phyloP scores from a whole-genome alignment of 2,888 invertebrate genomes.

The Elgonia sp. region DNA sequence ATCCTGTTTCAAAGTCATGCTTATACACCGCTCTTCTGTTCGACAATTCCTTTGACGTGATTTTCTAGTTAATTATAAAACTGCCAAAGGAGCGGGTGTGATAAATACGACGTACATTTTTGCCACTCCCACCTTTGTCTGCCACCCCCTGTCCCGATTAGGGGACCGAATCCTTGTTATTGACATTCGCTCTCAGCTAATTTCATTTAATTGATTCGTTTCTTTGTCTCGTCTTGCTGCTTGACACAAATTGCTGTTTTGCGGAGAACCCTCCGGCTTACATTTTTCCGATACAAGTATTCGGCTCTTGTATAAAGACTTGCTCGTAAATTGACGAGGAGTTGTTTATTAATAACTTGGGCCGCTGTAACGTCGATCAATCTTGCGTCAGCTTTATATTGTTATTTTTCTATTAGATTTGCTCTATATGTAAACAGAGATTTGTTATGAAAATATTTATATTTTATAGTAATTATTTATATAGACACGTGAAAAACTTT shows the following conservation, averaged over 20 bases:
- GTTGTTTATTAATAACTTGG: neutral
- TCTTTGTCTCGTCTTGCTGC: neutral
- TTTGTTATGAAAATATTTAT: too few relatives aligned
- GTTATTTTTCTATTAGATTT: too few relatives aligned
- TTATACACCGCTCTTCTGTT: slow-evolving; percentile 45
- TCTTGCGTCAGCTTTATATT: too few relatives aligned
- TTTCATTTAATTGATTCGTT: slow-evolving; percentile 51
- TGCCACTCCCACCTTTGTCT: neutral
- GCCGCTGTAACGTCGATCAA: neutral
- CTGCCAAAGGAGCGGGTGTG: slow-evolving; percentile 47
- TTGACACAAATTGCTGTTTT: slow-evolving; percentile 17
- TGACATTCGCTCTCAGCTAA: slow-evolving; percentile 25
- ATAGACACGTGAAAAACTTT: too few relatives aligned
- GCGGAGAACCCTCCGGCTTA: neutral
- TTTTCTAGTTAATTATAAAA: slow-evolving; percentile 72
- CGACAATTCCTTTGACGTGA: slow-evolving; percentile 66
- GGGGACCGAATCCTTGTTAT: slow-evolving; percentile 10
- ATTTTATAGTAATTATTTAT: too few relatives aligned
- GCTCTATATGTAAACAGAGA: too few relatives aligned
- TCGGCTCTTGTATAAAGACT: neutral
- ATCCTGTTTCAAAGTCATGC: slow-evolving; percentile 67
- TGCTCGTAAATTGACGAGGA: too few relatives aligned
- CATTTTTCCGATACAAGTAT: neutral
- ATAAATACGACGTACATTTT: slow-evolving; percentile 42
- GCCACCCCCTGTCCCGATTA: neutral